Evolutionary conservation across 2,113 vertebrate genomes (phyloP).

Genomic region (Rhynchomys soricoides): DNA sequence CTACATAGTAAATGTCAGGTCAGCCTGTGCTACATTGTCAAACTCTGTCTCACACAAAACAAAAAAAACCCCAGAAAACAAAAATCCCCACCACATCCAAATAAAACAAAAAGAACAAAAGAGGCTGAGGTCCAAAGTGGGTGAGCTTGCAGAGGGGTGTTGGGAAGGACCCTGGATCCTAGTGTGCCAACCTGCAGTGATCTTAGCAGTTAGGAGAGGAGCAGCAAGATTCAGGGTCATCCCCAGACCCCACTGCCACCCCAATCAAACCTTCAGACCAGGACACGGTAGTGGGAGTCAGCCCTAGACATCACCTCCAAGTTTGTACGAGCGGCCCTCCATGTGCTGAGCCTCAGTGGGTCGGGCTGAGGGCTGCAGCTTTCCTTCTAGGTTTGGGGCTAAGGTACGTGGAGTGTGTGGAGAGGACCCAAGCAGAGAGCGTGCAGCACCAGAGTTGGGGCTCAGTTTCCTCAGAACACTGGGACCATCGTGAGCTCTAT

Average conservation of each 20-base stretch:
- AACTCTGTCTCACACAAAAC: neutral
- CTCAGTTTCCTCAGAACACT: neutral
- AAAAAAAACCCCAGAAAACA: neutral
- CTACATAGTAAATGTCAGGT: neutral
- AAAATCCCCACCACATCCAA: neutral
- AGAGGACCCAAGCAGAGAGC: neutral
- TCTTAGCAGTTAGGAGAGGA: neutral
- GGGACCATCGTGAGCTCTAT: neutral
- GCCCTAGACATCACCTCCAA: neutral
- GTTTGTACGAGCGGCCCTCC: neutral
- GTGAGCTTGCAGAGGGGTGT: neutral
- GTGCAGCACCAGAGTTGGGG: neutral
- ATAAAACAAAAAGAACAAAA: neutral
- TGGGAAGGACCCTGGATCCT: neutral
- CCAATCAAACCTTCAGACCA: neutral
- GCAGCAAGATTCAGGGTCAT: neutral
- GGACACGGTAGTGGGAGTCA: neutral
- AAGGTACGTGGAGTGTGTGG: neutral
- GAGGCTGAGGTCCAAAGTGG: neutral
- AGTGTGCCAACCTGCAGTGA: neutral
- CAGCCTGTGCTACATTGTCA: neutral
- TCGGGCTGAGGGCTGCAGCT: neutral
- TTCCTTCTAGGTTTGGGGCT: neutral
- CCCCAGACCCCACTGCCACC: neutral
- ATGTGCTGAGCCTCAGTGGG: neutral